Conservation (phyloP, 2,113 vertebrate species). For the Helogale parvula region DNA sequence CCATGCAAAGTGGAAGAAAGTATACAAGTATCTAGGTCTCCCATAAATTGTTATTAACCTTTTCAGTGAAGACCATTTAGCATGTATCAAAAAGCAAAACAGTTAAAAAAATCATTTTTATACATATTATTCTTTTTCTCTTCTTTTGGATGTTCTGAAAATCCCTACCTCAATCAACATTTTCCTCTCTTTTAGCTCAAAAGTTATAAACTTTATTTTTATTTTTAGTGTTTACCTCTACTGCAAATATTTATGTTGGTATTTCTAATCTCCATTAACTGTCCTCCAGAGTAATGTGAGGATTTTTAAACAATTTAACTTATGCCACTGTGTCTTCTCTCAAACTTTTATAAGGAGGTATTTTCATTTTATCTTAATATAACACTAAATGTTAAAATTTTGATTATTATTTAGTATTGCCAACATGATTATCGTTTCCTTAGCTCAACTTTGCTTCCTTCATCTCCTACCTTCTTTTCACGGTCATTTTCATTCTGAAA, state of each 20-base stretch:
- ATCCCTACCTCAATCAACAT: background rate
- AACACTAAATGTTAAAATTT: background rate
- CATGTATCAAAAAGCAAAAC: background rate
- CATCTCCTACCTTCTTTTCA: background rate
- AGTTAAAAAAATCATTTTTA: background rate
- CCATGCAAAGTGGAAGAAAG: background rate
- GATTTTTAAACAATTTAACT: background rate
- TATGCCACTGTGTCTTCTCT: background rate
- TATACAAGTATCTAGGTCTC: background rate
- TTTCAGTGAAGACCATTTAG: background rate
- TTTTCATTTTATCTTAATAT: background rate
- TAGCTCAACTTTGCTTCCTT: slow-evolving; percentile 4
- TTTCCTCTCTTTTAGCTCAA: background rate
- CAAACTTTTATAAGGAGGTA: background rate
- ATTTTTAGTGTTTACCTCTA: background rate
- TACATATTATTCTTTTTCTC: background rate
- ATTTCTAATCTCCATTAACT: background rate
- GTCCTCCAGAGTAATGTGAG: background rate
- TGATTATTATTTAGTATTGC: background rate
- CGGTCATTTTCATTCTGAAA: background rate
- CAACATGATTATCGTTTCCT: background rate
- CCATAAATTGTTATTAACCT: background rate
- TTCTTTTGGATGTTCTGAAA: background rate
- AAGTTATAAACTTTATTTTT: background rate
- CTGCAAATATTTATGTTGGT: too few species aligned